phyloP scores from a whole-genome alignment of 2,888 invertebrate species.

The Dascillus cervinus region DNA sequence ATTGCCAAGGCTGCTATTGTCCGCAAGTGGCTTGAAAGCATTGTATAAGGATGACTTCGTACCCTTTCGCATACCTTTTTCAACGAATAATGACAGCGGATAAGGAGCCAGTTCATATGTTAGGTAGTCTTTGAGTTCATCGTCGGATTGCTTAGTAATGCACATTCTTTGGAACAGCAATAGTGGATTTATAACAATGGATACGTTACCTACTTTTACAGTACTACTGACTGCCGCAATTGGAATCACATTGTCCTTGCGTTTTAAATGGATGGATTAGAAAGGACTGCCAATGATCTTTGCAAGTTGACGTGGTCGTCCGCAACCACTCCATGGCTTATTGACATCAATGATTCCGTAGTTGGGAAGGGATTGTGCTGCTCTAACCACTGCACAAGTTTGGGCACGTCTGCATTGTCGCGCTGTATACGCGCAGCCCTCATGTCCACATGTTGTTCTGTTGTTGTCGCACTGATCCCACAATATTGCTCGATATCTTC shows the following conservation, averaged over 20 bases:
- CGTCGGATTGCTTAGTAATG: slow-evolving; percentile 21
- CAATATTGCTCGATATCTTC: slow-evolving; percentile 20
- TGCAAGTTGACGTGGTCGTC: slow-evolving; percentile 11
- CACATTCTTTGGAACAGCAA: slow-evolving; percentile 22
- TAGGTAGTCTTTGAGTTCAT: slow-evolving; percentile 21
- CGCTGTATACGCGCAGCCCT: slow-evolving; percentile 18
- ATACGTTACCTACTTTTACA: slow-evolving; percentile 16
- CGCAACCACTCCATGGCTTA: slow-evolving; percentile 18
- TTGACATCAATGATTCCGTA: slow-evolving; percentile 14
- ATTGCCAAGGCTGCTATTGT: slow-evolving; percentile 10
- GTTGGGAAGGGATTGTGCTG: slow-evolving; percentile 20
- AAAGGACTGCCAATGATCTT: too few species aligned
- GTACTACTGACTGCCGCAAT: slow-evolving; percentile 14
- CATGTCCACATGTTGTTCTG: slow-evolving; percentile 26
- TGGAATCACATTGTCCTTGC: slow-evolving; percentile 21
- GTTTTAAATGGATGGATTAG: slow-evolving; percentile 16
- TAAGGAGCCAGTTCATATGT: slow-evolving; percentile 20
- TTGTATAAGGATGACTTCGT: slow-evolving; percentile 16
- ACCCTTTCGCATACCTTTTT: slow-evolving; percentile 20
- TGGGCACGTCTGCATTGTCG: slow-evolving; percentile 19
- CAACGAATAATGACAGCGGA: slow-evolving; percentile 16
- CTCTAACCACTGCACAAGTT: slow-evolving; percentile 20
- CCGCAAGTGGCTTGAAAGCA: slow-evolving; percentile 10
- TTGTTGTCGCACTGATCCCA: slow-evolving; percentile 12
- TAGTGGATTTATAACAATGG: slow-evolving; percentile 14